Evolutionary conservation across 1,140 invertebrate genomes (phyloP), one percentile per base, ranked within the genome.

Genomic region (Meloidogyne exigua): DNA sequence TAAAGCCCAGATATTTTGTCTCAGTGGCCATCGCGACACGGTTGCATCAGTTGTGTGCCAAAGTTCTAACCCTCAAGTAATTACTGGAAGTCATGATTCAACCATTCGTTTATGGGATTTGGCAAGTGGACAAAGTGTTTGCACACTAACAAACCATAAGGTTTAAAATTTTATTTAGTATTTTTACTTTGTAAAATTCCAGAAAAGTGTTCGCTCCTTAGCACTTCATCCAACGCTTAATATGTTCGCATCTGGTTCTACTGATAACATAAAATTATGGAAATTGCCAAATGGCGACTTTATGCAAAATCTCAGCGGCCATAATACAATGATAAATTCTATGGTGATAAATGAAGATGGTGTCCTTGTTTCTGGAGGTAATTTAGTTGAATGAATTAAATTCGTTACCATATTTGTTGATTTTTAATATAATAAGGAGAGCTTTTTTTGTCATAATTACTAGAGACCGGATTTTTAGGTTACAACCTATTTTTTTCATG

Each of bases 181-280:
- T 57, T 28, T 13, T 28, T 42, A 13, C 12, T 15, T 28, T 79
- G 28, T 80, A 23, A 26, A 23, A 18, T 83, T 82, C 18, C 44
- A 84, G 81, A 99, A 99, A 87, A 96, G 95, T 83, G 95, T 99
- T 0, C 90, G 96, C 76, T 92, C 95, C 63, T 88, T 99, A 1
- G 92, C 92, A 0, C 90, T 97, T 13, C 96, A 99, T 91, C 96
- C 96, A 0, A 92, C 91, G 63, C 89, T 95, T 88, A 93, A 97
- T 87, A 96, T 95, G 90, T 98, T 99, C 89, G 96, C 94, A 0
- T 97, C 95, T 2, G 96, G 93, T 0, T 97, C 95, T 0, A 94
- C 97, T 0, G 96, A 99, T 88, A 98, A 99, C 87, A 95, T 99
- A 72, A 99, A 99, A 88, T 94, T 99, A 87, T 99, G 96, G 96